phyloP scores from a whole-genome alignment of 2,113 vertebrate species.

The Dicrurus megarhynchus region DNA sequence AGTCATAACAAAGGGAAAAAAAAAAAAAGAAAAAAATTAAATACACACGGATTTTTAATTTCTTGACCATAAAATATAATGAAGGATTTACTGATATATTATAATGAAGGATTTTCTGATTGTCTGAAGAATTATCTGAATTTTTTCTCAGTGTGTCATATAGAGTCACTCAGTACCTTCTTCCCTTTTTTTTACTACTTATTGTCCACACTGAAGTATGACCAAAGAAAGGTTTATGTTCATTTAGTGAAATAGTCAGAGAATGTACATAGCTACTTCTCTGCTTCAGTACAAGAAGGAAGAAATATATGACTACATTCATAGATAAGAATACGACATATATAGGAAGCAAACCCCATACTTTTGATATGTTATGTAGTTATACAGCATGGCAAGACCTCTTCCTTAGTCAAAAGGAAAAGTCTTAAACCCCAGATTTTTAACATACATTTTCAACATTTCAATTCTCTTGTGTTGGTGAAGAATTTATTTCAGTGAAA shows the following conservation, averaged over 20 bases:
- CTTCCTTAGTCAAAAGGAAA: neutral
- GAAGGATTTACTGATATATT: neutral
- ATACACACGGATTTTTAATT: neutral
- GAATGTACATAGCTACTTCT: neutral
- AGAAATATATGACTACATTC: neutral
- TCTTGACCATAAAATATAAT: neutral
- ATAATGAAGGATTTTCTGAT: neutral
- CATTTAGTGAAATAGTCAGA: neutral
- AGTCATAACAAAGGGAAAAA: neutral
- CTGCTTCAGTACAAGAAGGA: neutral
- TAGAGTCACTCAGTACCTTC: neutral
- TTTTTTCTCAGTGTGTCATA: neutral
- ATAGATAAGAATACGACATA: neutral
- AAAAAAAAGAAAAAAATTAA: neutral
- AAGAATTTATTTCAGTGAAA: neutral
- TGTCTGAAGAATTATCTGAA: neutral
- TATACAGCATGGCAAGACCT: neutral
- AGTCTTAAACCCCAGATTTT: neutral
- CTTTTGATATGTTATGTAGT: neutral
- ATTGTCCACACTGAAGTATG: neutral
- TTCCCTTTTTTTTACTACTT: neutral
- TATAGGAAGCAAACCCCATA: neutral
- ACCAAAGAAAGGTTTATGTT: neutral
- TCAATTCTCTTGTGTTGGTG: neutral
- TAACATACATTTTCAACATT: no score